Percentiles rank a stretch among this genome's conserved stretches.
Evolutionary conservation across 2,113 vertebrate genomes (phyloP).

Genomic region (Spheniscus mendiculus): DNA sequence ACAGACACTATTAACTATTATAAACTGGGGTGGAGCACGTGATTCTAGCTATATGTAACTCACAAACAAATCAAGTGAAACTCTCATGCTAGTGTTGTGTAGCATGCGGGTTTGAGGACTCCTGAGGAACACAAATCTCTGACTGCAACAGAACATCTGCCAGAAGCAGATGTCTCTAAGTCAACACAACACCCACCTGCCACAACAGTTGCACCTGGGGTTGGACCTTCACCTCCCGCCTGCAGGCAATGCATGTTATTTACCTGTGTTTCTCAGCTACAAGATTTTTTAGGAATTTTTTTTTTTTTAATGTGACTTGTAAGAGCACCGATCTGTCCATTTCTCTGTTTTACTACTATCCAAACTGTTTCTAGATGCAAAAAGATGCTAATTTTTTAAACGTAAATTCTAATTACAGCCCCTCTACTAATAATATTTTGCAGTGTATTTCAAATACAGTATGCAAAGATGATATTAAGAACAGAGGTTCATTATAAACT

Average conservation of each 20-base stretch:
- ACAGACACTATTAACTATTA: neutral
- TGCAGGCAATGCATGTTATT: neutral
- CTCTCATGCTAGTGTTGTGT: neutral
- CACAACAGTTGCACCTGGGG: neutral
- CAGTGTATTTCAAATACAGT: neutral
- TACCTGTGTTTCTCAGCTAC: neutral
- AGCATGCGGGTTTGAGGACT: neutral
- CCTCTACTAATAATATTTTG: neutral
- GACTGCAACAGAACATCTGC: neutral
- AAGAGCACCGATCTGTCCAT: neutral
- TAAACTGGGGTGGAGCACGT: neutral
- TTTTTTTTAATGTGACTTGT: neutral
- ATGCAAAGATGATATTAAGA: neutral
- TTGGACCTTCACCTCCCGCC: neutral
- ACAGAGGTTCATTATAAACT: neutral
- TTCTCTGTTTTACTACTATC: neutral
- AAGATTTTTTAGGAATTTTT: neutral
- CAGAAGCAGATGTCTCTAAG: neutral
- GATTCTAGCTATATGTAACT: neutral
- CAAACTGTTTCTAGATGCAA: neutral
- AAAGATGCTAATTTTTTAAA: neutral
- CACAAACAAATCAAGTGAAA: neutral
- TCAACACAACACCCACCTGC: neutral
- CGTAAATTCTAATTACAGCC: neutral
- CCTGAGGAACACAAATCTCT: neutral